Conservation (phyloP, 2,888 invertebrate species). For the Scotopteryx bipunctaria region DNA sequence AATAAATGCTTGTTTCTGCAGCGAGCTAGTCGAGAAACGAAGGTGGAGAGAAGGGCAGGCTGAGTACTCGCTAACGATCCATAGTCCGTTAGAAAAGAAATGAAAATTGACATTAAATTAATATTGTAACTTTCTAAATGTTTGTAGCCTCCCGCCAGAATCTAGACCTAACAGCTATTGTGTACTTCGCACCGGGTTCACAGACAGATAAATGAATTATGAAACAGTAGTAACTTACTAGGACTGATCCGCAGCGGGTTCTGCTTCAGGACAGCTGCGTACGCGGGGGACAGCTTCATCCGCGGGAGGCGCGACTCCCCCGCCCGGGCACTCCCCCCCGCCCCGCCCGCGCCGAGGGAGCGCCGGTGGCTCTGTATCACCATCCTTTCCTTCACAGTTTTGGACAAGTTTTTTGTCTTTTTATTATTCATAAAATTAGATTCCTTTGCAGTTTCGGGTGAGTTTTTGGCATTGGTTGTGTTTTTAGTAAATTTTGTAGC, state of each 20-base stretch:
- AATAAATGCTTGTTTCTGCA: neutral
- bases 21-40: neutral
- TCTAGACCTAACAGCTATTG: no score
- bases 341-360: no score
- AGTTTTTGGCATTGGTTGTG: neutral
- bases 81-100: no score
- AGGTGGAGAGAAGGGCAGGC: no score
- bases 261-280: conserved; percentile 40
- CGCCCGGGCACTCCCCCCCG: conserved; percentile 16
- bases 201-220: no score
- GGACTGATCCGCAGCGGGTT: conserved; percentile 55
- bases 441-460: no score
- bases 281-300: conserved; percentile 40
- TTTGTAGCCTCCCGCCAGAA: no score
- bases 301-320: conserved; percentile 53
- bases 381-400: conserved; percentile 8
- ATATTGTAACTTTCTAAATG: no score
- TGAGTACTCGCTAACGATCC: no score
- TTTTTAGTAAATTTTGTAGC: neutral
- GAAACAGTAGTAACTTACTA: conserved; percentile 63
- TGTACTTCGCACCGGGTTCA: no score
- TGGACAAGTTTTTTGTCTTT: conserved; percentile 2
- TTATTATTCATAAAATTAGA: no score
- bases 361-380: conserved; percentile 15
- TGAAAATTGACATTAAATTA: no score